Percentiles rank a stretch among this genome's conserved stretches.
phyloP scores from a whole-genome alignment of 2,888 invertebrate species.

The Apantesis nais region DNA sequence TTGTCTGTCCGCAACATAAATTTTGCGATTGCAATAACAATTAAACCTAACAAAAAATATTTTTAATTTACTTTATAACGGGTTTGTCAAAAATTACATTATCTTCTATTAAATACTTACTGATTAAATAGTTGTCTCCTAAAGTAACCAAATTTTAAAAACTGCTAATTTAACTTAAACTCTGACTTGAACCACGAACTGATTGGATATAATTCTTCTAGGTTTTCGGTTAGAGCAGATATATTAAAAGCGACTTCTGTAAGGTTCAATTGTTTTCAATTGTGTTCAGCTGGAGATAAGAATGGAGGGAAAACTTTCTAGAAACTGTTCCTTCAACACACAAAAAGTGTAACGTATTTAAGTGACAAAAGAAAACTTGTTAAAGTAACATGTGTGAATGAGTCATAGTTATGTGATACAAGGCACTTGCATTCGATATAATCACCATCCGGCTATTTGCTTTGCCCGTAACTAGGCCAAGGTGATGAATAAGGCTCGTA shows the following conservation, averaged over 20 bases:
- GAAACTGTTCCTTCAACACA: background rate
- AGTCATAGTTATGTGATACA: background rate
- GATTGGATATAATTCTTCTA: too few relatives aligned
- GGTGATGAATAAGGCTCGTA: background rate
- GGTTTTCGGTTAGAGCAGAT: too few relatives aligned
- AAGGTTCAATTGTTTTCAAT: too few relatives aligned
- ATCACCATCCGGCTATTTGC: slow-evolving; percentile 1
- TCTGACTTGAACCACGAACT: too few relatives aligned
- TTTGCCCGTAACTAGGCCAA: background rate
- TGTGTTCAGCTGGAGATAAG: too few relatives aligned
- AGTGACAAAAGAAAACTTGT: background rate
- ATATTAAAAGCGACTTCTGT: too few relatives aligned
- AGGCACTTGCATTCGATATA: background rate
- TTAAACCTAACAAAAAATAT: background rate
- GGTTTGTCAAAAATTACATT: background rate
- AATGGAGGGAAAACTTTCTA: too few relatives aligned
- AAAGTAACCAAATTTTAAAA: too few relatives aligned
- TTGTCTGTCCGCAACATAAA: background rate
- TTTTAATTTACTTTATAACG: background rate
- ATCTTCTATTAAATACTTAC: background rate
- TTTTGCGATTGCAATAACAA: background rate
- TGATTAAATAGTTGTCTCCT: too few relatives aligned
- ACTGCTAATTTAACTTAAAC: too few relatives aligned
- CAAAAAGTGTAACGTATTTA: background rate
- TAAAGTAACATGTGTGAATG: background rate